phyloP scores from a whole-genome alignment of 2,797 vertebrate species.

The Pagetopsis macropterus region DNA sequence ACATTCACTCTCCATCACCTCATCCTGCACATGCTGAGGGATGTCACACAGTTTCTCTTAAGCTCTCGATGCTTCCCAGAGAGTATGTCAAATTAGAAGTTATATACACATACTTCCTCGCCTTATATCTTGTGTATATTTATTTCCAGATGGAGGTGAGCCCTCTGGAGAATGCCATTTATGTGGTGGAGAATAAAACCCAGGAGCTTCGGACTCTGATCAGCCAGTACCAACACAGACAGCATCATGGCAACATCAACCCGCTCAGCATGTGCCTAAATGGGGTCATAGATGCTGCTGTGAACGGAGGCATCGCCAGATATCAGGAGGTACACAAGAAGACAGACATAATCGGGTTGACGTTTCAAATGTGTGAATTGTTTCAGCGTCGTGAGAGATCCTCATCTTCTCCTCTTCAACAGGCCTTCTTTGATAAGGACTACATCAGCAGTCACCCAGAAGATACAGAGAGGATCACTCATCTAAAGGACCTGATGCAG shows the following conservation, averaged over 20 bases:
- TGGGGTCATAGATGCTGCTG: constrained; percentile 97
- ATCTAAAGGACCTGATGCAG: constrained; percentile 98
- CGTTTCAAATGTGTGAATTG: background rate
- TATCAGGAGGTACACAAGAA: constrained; percentile 93
- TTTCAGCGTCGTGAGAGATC: background rate
- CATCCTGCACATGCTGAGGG: background rate
- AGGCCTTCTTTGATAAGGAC: constrained; percentile 99
- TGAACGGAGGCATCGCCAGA: constrained; percentile 96
- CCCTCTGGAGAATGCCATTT: constrained; percentile 97
- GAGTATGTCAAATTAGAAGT: background rate
- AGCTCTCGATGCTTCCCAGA: background rate
- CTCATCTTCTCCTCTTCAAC: constrained; percentile 33
- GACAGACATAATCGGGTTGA: background rate
- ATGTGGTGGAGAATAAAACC: constrained; percentile 99
- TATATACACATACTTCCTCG: background rate
- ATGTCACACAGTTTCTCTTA: constrained; percentile 1
- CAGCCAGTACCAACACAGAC: constrained; percentile 98
- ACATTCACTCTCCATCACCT: constrained; percentile 6
- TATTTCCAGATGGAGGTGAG: constrained; percentile 93
- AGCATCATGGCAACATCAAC: constrained; percentile 97
- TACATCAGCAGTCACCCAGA: constrained; percentile 96
- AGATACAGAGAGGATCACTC: constrained; percentile 94
- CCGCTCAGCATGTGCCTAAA: constrained; percentile 99
- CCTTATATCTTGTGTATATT: constrained; percentile 1
- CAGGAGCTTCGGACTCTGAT: constrained; percentile 96